Percentiles rank a stretch among this genome's conserved stretches.
These are phyloP conservation scores for Chroicocephalus ridibundus DNA, from an alignment of 2,113 vertebrate species.

Conservation along the genomic window DNA sequence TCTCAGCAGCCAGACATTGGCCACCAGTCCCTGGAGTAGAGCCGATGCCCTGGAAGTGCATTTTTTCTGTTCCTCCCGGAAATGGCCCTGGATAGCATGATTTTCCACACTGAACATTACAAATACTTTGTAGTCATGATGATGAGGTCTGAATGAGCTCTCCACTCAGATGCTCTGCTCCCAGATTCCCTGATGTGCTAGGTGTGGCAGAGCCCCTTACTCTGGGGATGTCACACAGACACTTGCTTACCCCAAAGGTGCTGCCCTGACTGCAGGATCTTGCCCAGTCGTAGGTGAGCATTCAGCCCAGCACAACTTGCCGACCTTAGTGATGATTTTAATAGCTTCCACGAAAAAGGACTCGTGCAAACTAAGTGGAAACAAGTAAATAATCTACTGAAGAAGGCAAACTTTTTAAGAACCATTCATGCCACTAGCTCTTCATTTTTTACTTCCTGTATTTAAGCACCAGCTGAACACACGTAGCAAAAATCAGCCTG, in stretches of 20 bases:
- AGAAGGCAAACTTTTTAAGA: neutral
- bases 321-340: neutral
- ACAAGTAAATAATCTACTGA: neutral
- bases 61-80: neutral
- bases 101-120: neutral
- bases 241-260: neutral
- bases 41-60: neutral
- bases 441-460: neutral
- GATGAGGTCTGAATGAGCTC: neutral
- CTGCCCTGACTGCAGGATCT: neutral
- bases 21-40: neutral
- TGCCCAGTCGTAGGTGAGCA: fast-evolving
- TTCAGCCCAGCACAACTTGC: neutral
- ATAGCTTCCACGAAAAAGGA: neutral
- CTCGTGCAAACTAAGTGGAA: neutral
- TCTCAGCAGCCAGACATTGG: neutral
- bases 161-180: neutral
- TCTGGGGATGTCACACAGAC: neutral
- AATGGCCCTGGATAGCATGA: neutral
- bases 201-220: neutral
- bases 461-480: constrained; percentile 10
- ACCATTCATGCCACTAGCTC: neutral
- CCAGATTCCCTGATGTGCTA: neutral
- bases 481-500: constrained; percentile 14
- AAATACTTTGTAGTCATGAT: neutral